Evolutionary conservation across 2,888 invertebrate species (phyloP), one percentile per base, ranked within the genome.

Genomic region (Gibbula magus): DNA sequence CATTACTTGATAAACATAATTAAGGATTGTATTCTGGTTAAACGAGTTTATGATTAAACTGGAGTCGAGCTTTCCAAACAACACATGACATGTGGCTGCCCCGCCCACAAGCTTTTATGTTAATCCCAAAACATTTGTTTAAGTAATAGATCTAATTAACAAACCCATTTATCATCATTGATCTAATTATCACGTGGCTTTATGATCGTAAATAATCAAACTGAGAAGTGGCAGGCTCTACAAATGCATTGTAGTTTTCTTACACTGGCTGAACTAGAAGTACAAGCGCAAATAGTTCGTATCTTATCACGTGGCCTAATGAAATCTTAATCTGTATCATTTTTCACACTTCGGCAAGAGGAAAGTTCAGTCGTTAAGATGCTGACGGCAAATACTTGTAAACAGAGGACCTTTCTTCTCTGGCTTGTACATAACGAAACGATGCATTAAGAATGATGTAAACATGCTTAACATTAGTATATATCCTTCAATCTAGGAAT

Each of bases 161-260:
- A 45, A 70, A 32, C 70, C 16, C n/a, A 10, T 35, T 20, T 70
- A 70, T 70, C 70, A 70, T 20, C 39, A 70, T 35, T 35, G 35
- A 70, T 32, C 70, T 70, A 29, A 70, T 70, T 39, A 70, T 39
- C 70, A 25, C 29, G 35, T 70, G 29, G 39, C 70, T 70, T 70
- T 70, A 70, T 70, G 70, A 70, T 70, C 35, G 70, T 70, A 70
- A 70, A 70, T 70, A 70, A 70, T 70, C 70, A 70, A 70, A 70
- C 70, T 18, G 35, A 10, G 8, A 18, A 20, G 10, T 32, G 70
- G 35, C 29, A 35, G 35, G 70, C 35, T 70, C 39, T n/a, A n/a
- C 70, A 70, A 70, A 61, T 61, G 70, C 39, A 70, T 70, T 70
- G 70, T 70, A 32, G 70, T 70, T 70, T 39, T 39, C 20, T 20